Conservation (phyloP, 2,113 vertebrate species). For the Chloroceryle aenea region DNA sequence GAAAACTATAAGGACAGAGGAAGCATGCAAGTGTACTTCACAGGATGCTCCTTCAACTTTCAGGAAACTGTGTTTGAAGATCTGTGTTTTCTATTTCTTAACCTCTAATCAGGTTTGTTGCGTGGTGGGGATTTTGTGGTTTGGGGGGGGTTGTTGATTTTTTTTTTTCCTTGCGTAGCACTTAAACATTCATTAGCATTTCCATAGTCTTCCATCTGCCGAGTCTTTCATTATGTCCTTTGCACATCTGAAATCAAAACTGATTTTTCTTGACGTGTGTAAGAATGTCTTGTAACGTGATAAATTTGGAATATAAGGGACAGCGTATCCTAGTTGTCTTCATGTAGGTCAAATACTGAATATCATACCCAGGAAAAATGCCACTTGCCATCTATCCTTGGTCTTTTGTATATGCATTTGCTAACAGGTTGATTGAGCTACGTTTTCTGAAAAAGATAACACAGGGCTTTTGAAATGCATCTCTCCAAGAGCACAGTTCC, state of each 20-base stretch:
- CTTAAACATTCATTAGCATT: background rate
- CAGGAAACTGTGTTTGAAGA: background rate
- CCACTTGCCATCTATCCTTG: background rate
- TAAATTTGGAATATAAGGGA: background rate
- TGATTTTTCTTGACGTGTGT: background rate
- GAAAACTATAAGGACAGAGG: background rate
- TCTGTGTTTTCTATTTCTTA: background rate
- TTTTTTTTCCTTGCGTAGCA: background rate
- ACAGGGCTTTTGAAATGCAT: background rate
- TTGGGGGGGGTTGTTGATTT: background rate
- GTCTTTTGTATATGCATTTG: background rate
- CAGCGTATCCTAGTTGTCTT: background rate
- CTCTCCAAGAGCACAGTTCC: background rate
- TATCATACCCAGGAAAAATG: background rate
- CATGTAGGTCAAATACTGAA: background rate
- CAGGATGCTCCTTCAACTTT: background rate
- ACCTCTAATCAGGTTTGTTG: background rate
- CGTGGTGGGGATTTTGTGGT: background rate
- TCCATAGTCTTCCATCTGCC: background rate
- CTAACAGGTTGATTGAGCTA: background rate
- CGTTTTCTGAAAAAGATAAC: background rate
- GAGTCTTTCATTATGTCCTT: background rate
- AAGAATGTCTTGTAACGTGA: background rate
- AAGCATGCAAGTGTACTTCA: background rate
- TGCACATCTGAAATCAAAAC: background rate